Evolutionary conservation across 2,113 vertebrate species (phyloP), one percentile per base, ranked within the genome.

Genomic region (Butorides virescens): DNA sequence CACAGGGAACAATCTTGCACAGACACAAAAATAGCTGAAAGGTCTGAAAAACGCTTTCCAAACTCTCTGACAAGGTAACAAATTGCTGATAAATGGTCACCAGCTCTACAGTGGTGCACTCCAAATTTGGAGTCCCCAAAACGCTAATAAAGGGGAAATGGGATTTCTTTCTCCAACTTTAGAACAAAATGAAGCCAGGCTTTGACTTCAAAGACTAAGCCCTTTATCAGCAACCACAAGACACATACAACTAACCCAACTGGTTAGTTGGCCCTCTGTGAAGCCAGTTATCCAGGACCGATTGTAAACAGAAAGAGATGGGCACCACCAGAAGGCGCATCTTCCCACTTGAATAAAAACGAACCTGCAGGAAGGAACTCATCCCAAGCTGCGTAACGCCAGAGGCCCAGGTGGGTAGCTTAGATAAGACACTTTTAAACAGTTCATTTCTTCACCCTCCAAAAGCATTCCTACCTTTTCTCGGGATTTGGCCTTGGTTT

Each of bases 21-120:
- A 74, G 81, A 50, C n/a, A 78, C 44, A 72, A 79, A 97, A 83
- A 84, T 53, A 89, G 42, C 71, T 78, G 61, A 92, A 92, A 86
- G 50, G 27, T 87, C 76, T 92, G 47, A 87, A 85, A 93, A 89
- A 49, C 30, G 22, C 34, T 77, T 93, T 68, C n/a, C 22, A 84
- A 82, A 72, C 17, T 81, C n/a, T 59, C 44, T 92, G 62, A 42
- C 47, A 66, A 74, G 39, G 53, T 66, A 59, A 83, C 10, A 1
- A 79, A 53, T 82, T 71, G 56, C 39, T 95, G 42, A 89, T 84
- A 88, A 82, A 53, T 47, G 25, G 34, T 73, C 49, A 68, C 27
- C 26, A 65, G 10, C 23, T 79, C 74, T 76, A 76, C 89, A 95
- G 91, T 9, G 29, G 10, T 70, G 20, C 9, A 7, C 39, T 90